A percentile compares a stretch with the other conserved stretches of the same genome.
Evolutionary conservation across 2,888 invertebrate species (phyloP).

Genomic region (Euplagia quadripunctaria): DNA sequence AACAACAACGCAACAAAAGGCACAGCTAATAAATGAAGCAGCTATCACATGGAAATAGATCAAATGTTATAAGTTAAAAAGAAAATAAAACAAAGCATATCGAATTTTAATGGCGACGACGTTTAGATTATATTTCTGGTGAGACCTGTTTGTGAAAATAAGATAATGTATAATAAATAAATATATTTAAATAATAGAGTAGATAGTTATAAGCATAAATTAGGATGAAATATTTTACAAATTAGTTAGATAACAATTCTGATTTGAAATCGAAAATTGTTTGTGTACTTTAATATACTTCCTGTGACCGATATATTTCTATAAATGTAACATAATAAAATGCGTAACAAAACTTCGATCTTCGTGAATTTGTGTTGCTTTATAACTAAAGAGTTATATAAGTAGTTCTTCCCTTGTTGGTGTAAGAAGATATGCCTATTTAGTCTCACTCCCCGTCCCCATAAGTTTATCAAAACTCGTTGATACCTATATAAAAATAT

Average conservation of each 20-base stretch:
- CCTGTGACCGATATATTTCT: slow-evolving; percentile 59
- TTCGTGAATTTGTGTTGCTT: slow-evolving; percentile 36
- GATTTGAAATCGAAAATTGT: slow-evolving; percentile 65
- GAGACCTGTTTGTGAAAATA: slow-evolving; percentile 48
- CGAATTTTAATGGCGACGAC: slow-evolving; percentile 11
- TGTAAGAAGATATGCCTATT: slow-evolving; percentile 38
- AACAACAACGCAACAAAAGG: no score
- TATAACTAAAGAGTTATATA: slow-evolving; percentile 13
- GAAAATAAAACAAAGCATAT: slow-evolving; percentile 25
- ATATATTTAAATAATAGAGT: slow-evolving; percentile 43
- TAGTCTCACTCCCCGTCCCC: slow-evolving; percentile 73
- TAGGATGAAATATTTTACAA: slow-evolving; percentile 74
- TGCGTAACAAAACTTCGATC: slow-evolving; percentile 44
- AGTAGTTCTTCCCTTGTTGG: slow-evolving; percentile 31
- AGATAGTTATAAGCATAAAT: slow-evolving; percentile 51
- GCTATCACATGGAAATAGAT: not conserved
- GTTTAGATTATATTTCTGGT: slow-evolving; percentile 18
- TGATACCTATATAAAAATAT: slow-evolving; percentile 55
- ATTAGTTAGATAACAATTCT: slow-evolving; percentile 77
- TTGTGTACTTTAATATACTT: slow-evolving; percentile 66
- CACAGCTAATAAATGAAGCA: not conserved
- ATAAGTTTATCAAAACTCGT: slow-evolving; percentile 55
- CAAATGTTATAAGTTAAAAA: not conserved
- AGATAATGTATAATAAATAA: slow-evolving; percentile 47
- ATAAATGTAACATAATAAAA: slow-evolving; percentile 45